Evolutionary conservation across 2,797 vertebrate genomes (phyloP).

Genomic region (Sebastes diploproa): DNA sequence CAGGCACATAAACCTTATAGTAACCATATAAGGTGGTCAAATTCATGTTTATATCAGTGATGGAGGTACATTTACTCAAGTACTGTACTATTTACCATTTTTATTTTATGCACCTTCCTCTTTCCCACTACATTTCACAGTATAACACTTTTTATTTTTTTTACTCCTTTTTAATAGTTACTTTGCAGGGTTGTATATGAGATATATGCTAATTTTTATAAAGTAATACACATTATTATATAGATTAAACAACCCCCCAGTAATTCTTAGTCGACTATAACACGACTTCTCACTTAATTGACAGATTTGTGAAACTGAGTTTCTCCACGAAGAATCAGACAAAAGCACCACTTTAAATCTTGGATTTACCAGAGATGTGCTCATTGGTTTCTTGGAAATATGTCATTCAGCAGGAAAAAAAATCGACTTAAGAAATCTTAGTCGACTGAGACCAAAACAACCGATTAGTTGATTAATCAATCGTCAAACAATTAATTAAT

Average conservation of each 20-base stretch:
- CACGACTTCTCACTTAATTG: too few species aligned
- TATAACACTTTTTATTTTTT: not conserved
- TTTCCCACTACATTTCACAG: not conserved
- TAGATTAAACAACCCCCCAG: not conserved
- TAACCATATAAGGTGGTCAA: not conserved
- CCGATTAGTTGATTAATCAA: too few species aligned
- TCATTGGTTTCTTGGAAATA: too few species aligned
- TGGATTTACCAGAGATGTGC: too few species aligned
- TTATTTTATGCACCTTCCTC: not conserved
- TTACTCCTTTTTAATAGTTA: not conserved
- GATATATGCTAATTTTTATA: not conserved
- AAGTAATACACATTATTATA: not conserved
- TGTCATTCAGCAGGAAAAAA: too few species aligned
- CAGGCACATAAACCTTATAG: not conserved
- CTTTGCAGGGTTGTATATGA: not conserved
- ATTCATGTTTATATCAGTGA: not conserved
- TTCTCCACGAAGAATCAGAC: too few species aligned
- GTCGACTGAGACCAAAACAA: too few species aligned
- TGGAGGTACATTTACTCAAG: not conserved
- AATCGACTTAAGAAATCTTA: too few species aligned
- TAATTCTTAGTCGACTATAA: not conserved
- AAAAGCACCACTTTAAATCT: too few species aligned
- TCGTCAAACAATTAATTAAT: too few species aligned
- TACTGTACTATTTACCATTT: not conserved
- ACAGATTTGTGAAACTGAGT: too few species aligned